Base-by-base conservation (phyloP, 2,113 vertebrate genomes). In the Dolichallabes microphthalmus region DNA sequence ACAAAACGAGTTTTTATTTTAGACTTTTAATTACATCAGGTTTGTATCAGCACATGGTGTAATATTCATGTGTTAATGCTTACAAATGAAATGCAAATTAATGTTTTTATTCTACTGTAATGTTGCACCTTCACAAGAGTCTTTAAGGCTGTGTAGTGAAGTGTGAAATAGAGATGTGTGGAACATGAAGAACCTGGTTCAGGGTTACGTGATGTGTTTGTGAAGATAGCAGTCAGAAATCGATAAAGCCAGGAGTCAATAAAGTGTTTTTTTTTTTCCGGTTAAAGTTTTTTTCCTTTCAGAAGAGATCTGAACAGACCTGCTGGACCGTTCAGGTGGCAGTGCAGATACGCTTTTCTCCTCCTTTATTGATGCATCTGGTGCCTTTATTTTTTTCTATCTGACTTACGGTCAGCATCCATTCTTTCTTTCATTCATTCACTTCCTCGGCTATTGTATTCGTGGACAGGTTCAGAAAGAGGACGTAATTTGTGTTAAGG, bases 311-410 rank as follows among this genome's bases (percentile, higher is more conserved):
- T 66, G 50, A 84, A 75, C 74, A 58, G 64, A 27, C 77, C 35
- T 45, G 27, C 81, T 63, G 73, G 63, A 78, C 25, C 57, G 64
- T 79, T 77, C 17, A 82, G 83, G 60, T 66, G 63, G 77, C 27
- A 5, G 71, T 50, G 11, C 73, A 55, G 75, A 75, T 55, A 63
- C 10, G 63, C 25, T 19, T 60, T 45, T 82, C 81, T 61, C 55
- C 73, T 55, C 57, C 63, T 68, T 39, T 75, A 45, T 75, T 57
- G 39, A 35, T 57, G 78, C 83, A 85, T 19, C 83, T 82, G 30
- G 60, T 81, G 45, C 58, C 69, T 69, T 60, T 84, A 75, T 83
- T 7, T 83, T 79, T 69, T 75, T 82, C 78, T 71, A 85, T 61
- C 64, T 87, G 86, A n/a, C 80, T 84, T 66, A 27, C 30, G 35